Evolutionary conservation across 2,797 vertebrate species (phyloP).

Genomic region (Danio tinwini): DNA sequence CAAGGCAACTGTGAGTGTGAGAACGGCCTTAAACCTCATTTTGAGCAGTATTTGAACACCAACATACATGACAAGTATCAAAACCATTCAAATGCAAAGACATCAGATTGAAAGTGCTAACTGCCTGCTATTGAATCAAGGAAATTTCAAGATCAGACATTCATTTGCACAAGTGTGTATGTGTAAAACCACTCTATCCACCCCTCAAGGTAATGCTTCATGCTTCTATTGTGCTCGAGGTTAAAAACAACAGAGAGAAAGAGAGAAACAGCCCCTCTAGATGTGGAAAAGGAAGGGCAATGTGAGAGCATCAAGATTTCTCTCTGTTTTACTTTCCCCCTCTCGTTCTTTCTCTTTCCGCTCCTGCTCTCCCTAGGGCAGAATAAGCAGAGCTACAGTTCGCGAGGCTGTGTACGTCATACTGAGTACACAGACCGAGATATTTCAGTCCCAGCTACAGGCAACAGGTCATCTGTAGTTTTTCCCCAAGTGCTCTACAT

Average conservation of each 20-base stretch:
- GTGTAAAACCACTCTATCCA: background rate
- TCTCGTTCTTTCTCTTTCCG: background rate
- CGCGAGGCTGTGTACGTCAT: background rate
- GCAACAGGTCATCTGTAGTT: constrained; percentile 70
- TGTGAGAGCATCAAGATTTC: constrained; percentile 5
- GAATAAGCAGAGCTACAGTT: constrained; percentile 11
- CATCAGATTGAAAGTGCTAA: constrained; percentile 1
- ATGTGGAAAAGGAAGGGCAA: constrained; percentile 11
- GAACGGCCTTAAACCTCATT: no score
- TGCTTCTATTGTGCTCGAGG: constrained; percentile 5
- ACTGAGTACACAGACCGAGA: background rate
- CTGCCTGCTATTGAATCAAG: background rate
- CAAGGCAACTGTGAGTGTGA: no score
- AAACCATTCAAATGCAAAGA: background rate
- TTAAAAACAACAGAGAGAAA: constrained; percentile 13
- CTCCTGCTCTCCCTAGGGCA: background rate
- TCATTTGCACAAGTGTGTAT: background rate
- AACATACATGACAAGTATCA: no score
- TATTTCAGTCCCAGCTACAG: constrained; percentile 71
- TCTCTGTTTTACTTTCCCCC: constrained; percentile 24
- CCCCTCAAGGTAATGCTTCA: constrained; percentile 18
- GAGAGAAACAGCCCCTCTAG: constrained; percentile 14
- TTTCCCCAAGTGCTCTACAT: constrained; percentile 69
- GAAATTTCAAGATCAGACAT: constrained; percentile 1
- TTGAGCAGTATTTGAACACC: no score